Percentiles rank a stretch among this genome's conserved stretches.
phyloP scores from a whole-genome alignment of 1,140 invertebrate genomes.

The Gryllus bimaculatus region DNA sequence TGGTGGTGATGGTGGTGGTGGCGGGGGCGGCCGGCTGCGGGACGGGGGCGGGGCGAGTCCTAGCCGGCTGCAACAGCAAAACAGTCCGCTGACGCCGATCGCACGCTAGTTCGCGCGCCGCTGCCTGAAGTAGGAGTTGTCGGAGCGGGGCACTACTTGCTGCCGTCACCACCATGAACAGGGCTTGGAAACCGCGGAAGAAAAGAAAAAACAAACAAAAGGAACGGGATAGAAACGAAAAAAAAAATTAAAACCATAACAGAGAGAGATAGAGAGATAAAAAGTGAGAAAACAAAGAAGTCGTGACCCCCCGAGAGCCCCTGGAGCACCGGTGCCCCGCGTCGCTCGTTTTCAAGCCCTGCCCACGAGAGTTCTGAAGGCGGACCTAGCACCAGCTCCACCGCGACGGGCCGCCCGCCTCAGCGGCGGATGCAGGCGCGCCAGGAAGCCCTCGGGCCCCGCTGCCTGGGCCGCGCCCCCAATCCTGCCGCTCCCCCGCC shows the following conservation, averaged over 20 bases:
- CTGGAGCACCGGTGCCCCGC: not conserved
- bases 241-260: not conserved
- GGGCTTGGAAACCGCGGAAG: constrained; percentile 1
- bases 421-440: not conserved
- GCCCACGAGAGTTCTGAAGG: not conserved
- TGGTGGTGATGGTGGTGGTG: no score
- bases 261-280: not conserved
- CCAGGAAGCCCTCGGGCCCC: no score
- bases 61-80: not conserved
- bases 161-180: not conserved
- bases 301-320: not conserved
- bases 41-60: not conserved
- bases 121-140: not conserved
- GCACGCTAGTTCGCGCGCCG: not conserved
- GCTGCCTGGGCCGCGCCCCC: not conserved
- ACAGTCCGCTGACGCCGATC: not conserved
- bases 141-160: not conserved
- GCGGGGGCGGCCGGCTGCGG: not conserved
- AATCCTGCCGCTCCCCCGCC: not conserved
- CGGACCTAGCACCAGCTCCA: not conserved
- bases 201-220: not conserved
- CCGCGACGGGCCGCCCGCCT: not conserved
- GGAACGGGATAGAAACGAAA: not conserved
- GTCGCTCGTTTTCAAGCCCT: not conserved
- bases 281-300: not conserved